Evolutionary conservation across 2,797 vertebrate species (phyloP).

Genomic region (Ibycter americanus): DNA sequence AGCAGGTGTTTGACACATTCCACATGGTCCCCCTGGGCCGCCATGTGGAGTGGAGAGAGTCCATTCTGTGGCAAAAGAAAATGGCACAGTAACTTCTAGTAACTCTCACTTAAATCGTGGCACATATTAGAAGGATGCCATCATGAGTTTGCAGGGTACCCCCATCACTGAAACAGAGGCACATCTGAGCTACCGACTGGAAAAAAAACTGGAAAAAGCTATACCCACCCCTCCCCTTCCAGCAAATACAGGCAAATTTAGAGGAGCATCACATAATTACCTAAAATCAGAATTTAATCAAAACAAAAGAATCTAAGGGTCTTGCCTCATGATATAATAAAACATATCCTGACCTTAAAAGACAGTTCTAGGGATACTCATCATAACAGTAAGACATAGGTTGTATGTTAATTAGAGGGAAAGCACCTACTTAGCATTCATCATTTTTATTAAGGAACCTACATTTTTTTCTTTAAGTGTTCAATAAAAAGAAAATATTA

Average conservation of each 20-base stretch:
- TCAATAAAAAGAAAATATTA: not conserved
- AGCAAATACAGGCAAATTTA: not conserved
- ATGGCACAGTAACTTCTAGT: not conserved
- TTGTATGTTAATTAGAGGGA: not conserved
- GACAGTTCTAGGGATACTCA: not conserved
- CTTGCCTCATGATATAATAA: not conserved
- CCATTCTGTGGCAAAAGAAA: constrained; percentile 84
- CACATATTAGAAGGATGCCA: not conserved
- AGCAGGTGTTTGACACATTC: constrained; percentile 95
- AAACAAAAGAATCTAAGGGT: not conserved
- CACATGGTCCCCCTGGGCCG: constrained; percentile 95
- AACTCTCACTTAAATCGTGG: accelerated
- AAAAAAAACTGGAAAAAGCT: not conserved
- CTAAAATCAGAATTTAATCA: not conserved
- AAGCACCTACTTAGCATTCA: not conserved
- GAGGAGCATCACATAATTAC: not conserved
- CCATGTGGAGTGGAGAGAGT: constrained; percentile 97
- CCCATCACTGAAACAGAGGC: not conserved
- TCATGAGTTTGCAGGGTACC: not conserved
- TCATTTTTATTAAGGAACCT: not conserved
- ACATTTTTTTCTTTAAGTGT: not conserved
- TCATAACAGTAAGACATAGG: not conserved
- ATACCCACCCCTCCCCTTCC: not conserved
- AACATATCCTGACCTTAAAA: not conserved
- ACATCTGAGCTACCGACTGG: not conserved